Conservation (phyloP, 35 echinoderm and acorn worm genomes). For the Strongylocentrotus purpuratus region DNA sequence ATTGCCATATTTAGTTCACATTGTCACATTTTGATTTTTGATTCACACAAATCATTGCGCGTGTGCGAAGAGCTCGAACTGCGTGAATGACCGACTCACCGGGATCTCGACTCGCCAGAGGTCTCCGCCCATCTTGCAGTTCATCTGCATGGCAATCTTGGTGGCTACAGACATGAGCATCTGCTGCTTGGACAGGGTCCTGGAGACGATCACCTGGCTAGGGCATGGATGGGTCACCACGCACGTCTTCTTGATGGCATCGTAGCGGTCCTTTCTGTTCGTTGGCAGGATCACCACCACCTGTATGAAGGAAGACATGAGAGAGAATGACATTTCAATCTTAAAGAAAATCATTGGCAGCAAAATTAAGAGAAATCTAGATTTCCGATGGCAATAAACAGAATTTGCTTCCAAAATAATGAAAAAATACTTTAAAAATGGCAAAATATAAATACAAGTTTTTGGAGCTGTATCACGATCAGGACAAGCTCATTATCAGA, state of each 20-base stretch:
- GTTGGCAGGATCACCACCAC: conserved; percentile 83
- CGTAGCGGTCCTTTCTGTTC: conserved; percentile 91
- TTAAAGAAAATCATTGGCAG: not conserved
- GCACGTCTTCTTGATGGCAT: conserved; percentile 92
- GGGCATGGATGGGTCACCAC: conserved; percentile 70
- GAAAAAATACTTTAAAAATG: too few species aligned
- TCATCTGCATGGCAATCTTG: conserved; percentile 96
- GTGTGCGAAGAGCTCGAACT: too few species aligned
- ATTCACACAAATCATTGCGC: too few species aligned
- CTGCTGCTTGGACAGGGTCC: conserved; percentile 79
- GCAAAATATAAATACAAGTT: too few species aligned
- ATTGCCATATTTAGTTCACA: too few species aligned
- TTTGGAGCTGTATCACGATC: too few species aligned
- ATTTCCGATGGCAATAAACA: not conserved
- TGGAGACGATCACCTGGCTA: conserved; percentile 75
- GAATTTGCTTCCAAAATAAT: not conserved
- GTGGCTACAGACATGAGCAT: conserved; percentile 94
- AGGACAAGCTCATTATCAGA: too few species aligned
- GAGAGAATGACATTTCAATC: not conserved
- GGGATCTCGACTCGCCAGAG: conserved; percentile 85
- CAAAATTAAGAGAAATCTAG: too few species aligned
- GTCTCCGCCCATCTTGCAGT: conserved; percentile 98
- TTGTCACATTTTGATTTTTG: too few species aligned
- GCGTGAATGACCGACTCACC: conserved; percentile 49
- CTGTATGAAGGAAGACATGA: conserved; percentile 14